Conservation (phyloP, 2,113 vertebrate genomes). For the Trichechus manatus region DNA sequence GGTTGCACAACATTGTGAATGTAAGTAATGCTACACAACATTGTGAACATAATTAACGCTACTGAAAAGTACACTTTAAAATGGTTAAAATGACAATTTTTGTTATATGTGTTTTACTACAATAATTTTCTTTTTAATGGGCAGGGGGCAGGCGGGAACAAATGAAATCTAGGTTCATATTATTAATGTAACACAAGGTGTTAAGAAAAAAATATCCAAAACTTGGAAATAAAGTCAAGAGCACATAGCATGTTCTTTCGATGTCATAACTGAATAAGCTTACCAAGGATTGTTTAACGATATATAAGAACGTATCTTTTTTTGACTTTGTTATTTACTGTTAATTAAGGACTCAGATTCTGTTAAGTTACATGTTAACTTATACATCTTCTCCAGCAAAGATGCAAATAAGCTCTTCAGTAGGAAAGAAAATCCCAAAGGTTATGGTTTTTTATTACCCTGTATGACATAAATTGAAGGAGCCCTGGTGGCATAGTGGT, state of each 20-base stretch:
- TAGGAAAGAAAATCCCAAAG: constrained; percentile 23
- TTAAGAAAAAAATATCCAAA: constrained; percentile 27
- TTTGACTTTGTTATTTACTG: constrained; percentile 38
- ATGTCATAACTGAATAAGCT: neutral
- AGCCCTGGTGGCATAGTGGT: neutral
- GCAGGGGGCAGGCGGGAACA: neutral
- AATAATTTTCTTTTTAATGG: neutral
- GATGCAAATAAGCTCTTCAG: constrained; percentile 25
- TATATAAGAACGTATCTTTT: constrained; percentile 8
- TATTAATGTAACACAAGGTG: neutral
- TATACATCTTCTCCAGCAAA: neutral
- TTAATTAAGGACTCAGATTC: constrained; percentile 53
- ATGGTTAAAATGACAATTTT: neutral
- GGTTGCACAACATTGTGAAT: neutral
- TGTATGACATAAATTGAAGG: neutral
- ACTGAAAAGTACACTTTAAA: neutral
- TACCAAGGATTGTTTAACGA: constrained; percentile 34
- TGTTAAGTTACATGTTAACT: constrained; percentile 50
- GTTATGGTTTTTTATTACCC: constrained; percentile 52
- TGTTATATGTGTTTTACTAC: neutral
- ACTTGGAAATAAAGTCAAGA: neutral
- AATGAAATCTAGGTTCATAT: constrained; percentile 19
- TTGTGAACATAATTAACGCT: no score
- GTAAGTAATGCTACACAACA: no score
- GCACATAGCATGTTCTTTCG: neutral